These are phyloP conservation scores for Propithecus deckenii DNA, from an alignment of 2,797 vertebrate genomes.

Conservation along the genomic window DNA sequence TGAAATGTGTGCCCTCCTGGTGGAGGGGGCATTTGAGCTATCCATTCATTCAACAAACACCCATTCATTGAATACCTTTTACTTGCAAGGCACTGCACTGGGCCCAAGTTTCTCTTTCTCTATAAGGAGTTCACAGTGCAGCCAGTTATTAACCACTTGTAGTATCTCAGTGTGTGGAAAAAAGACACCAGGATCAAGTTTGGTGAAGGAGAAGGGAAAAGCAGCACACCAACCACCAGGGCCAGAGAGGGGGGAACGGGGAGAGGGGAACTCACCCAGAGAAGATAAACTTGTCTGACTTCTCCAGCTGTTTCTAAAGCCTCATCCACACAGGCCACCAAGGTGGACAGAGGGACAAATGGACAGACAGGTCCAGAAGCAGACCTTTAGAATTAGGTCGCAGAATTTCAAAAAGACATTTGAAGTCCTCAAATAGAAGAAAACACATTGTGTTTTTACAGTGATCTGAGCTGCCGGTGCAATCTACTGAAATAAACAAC, in stretches of 20 bases:
- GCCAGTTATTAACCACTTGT: background rate
- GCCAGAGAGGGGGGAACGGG: background rate
- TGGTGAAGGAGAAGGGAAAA: background rate
- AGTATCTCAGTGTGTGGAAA: background rate
- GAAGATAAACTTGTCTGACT: background rate
- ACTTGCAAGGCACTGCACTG: background rate
- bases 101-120: background rate
- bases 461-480: background rate
- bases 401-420: background rate
- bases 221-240: background rate
- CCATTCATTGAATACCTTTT: background rate
- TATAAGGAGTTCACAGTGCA: background rate
- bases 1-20: background rate
- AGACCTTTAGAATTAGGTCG: constrained; percentile 15
- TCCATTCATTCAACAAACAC: background rate
- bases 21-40: background rate
- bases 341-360: background rate
- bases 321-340: background rate
- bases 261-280: background rate
- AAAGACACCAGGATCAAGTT: background rate
- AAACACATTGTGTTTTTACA: background rate
- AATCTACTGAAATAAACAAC: background rate
- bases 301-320: background rate
- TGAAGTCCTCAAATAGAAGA: background rate
- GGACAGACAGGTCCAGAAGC: background rate